A percentile compares a stretch with the other conserved stretches of the same genome.
Conservation (phyloP, 2,797 vertebrate species). For the Darevskia mixta region DNA sequence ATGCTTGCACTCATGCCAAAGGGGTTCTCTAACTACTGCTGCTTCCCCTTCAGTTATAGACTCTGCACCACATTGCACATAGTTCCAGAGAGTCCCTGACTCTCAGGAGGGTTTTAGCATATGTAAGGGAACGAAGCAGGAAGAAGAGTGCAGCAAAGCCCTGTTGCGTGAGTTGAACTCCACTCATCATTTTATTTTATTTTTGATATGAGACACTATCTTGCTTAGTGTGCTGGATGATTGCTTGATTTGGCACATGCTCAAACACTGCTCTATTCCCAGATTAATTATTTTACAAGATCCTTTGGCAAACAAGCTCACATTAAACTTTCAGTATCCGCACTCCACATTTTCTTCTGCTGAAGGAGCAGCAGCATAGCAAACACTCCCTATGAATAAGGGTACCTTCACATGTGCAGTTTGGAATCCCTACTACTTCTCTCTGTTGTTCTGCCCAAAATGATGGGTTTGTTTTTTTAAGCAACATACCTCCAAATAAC, state of each 20-base stretch:
- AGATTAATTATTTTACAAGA: slow-evolving; percentile 50
- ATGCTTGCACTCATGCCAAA: neutral
- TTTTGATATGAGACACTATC: slow-evolving; percentile 21
- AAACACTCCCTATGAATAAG: slow-evolving; percentile 18
- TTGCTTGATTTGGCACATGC: slow-evolving; percentile 61
- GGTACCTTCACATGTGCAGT: neutral
- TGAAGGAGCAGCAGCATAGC: slow-evolving; percentile 24
- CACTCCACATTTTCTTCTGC: neutral
- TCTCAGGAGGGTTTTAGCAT: neutral
- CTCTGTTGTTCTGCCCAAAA: no score
- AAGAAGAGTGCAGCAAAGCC: neutral
- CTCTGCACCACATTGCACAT: neutral
- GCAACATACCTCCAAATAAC: neutral
- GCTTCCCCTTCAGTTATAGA: neutral
- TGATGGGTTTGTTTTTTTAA: neutral
- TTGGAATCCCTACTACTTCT: neutral
- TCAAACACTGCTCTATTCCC: slow-evolving; percentile 43
- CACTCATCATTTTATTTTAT: no score
- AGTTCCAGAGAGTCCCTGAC: neutral
- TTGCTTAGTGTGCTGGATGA: slow-evolving; percentile 61
- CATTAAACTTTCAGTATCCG: slow-evolving; percentile 34
- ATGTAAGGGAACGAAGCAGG: neutral
- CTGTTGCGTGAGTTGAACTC: neutral
- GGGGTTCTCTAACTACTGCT: neutral
- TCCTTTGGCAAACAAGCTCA: slow-evolving; percentile 37